Evolutionary conservation across 2,113 vertebrate genomes (phyloP).

Genomic region (Sander vitreus): DNA sequence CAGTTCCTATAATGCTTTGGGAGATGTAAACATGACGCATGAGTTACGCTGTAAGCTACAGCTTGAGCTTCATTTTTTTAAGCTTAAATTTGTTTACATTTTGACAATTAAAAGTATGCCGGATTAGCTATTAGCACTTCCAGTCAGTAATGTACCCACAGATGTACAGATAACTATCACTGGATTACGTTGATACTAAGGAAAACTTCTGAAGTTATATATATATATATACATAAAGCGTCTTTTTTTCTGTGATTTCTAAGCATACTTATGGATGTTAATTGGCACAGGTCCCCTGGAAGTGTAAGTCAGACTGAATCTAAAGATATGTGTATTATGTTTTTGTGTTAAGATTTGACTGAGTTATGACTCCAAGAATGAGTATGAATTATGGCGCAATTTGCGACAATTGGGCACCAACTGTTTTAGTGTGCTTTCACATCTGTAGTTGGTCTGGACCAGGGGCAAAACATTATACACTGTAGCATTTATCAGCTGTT

Average conservation of each 20-base stretch:
- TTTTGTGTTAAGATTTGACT: background rate
- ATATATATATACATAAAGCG: too few relatives aligned
- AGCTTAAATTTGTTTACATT: background rate
- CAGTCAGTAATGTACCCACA: background rate
- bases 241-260: background rate
- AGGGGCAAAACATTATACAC: too few relatives aligned
- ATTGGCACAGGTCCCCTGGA: rapidly evolving
- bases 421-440: background rate
- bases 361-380: background rate
- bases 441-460: too few relatives aligned
- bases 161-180: background rate
- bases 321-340: background rate
- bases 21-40: background rate
- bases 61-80: background rate
- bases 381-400: background rate
- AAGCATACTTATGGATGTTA: background rate
- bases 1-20: too few relatives aligned
- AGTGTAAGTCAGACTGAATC: background rate
- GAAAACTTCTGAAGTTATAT: background rate
- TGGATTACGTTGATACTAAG: background rate
- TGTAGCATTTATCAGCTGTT: too few relatives aligned
- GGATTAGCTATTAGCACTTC: background rate
- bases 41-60: background rate
- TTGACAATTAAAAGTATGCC: background rate
- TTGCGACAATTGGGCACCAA: too few relatives aligned